A percentile compares a stretch with the other conserved stretches of the same genome.
Evolutionary conservation across 2,888 invertebrate genomes (phyloP).

Genomic region (Amiota minor): DNA sequence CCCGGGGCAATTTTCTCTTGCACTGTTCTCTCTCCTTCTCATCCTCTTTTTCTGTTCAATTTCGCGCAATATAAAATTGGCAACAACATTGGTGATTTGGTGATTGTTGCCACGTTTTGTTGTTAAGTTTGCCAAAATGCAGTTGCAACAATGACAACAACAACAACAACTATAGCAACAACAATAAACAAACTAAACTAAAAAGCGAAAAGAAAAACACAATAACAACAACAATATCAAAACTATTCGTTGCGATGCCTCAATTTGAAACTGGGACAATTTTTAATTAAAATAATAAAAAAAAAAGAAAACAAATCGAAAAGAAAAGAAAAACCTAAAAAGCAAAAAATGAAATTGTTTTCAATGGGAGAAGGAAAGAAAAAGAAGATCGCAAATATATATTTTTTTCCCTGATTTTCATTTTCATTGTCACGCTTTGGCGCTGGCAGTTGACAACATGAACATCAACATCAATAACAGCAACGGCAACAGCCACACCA

Average conservation of each 20-base stretch:
- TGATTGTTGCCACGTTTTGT: too few relatives aligned
- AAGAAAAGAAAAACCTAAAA: background rate
- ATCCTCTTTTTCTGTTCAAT: background rate
- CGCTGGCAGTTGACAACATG: constrained; percentile 6
- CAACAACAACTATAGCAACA: too few relatives aligned
- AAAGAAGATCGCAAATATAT: background rate
- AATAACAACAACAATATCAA: too few relatives aligned
- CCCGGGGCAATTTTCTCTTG: background rate
- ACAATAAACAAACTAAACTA: too few relatives aligned
- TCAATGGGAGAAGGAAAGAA: too few relatives aligned
- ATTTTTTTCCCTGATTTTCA: constrained; percentile 8
- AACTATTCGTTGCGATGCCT: constrained; percentile 1
- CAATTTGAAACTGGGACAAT: constrained; percentile 47
- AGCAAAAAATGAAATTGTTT: background rate
- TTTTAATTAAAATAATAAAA: constrained; percentile 49
- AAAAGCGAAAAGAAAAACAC: background rate
- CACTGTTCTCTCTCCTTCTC: background rate
- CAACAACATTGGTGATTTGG: background rate
- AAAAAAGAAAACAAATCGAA: too few relatives aligned
- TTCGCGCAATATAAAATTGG: constrained; percentile 8
- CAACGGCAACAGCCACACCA: background rate
- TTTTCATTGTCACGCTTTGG: constrained; percentile 3
- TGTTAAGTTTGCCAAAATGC: too few relatives aligned
- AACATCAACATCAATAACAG: background rate
- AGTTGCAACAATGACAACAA: too few relatives aligned